Base-by-base conservation (phyloP, 2,888 invertebrate genomes). In the Meta bourneti region DNA sequence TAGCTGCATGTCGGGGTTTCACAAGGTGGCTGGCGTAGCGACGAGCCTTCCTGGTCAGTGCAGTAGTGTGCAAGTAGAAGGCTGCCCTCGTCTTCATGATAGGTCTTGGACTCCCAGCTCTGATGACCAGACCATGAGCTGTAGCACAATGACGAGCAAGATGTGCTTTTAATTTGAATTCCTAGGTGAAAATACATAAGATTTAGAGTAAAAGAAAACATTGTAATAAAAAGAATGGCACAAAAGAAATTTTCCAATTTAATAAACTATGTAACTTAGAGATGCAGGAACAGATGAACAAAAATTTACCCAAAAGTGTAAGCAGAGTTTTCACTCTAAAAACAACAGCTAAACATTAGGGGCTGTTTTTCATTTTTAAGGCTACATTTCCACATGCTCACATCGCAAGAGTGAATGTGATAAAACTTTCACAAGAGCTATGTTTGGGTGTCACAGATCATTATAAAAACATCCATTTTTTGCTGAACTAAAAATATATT, bases 61-160 rank as follows among this genome's bases (percentile, higher is more conserved):
- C 97, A 94, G 98, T 98, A n/a, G 95, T 98, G 95, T 97, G 97
- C 94, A 99, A 96, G 96, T 98, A 98, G 96, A 99, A 99, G 92
- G 99, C 98, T 94, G 98, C 98, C 94, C 99, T 96, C 86, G 99
- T 99, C 96, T 99, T 99, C 98, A 98, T 98, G 78, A 99, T 98
- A 85, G 99, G 98, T 97, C 80, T 97, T 97, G 93, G 97, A 97
- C 16, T 97, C 96, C 93, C 94, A 20, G 93, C 93, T 82, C 93
- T 96, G 94, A 97, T 96, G 89, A 97, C 96, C 92, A 96, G 94
- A 91, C 98, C 98, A 95, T 99, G 99, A 90, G 98, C 97, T 94
- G 98, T 98, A 89, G 98, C 98, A 95, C 98, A 97, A 96, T 99
- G 99, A 93, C 98, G 97, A 93, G 97, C 98, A 94, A 99, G 96